Base-by-base conservation (phyloP, 1,140 invertebrate genomes). In the Reticulitermes speratus region DNA sequence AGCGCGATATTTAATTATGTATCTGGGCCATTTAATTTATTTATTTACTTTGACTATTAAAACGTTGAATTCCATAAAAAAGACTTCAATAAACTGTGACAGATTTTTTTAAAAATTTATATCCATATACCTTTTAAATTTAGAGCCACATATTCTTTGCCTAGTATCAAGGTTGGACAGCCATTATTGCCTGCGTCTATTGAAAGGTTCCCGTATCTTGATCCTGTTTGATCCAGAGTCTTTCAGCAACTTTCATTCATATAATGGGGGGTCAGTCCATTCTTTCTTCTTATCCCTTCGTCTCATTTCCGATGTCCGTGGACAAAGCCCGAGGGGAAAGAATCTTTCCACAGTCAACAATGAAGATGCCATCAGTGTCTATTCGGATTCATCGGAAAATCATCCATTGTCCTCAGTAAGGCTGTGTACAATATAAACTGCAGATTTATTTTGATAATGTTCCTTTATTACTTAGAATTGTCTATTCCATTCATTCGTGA, bases 201-300 rank as follows among this genome's bases (percentile, higher is more conserved):
- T 25, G 65, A 75, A 75, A 75, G 25, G 65, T 75, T 9, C 25
- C 7, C 65, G 65, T 59, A 84, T 84, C 84, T 48, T 84, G 84
- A 84, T 84, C 84, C 59, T 55, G 84, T 55, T 55, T 84, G 84
- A 84, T 84, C 84, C 84, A 23, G 59, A 25, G 48, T 84, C 84
- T 84, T 84, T 84, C 59, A 84, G 48, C 82, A 44, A 83, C 82
- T 32, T 65, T 84, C 84, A 45, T 84, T 84, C 84, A 84, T 84
- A 84, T 84, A 65, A 84, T 84, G 84, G 84, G n/a, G 44, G 84
- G 48, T 52, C 48, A 45, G 48, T 84, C 84, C 21, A 59, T 55
- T 48, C 84, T 65, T 21, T 21, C 84, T 84, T 11, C 30, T 30
- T 84, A 48, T 65, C 84, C 84, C 84, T 38, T 32, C 52, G n/a